Evolutionary conservation across 2,888 invertebrate species (phyloP).

Genomic region (Eremobia ochroleuca): DNA sequence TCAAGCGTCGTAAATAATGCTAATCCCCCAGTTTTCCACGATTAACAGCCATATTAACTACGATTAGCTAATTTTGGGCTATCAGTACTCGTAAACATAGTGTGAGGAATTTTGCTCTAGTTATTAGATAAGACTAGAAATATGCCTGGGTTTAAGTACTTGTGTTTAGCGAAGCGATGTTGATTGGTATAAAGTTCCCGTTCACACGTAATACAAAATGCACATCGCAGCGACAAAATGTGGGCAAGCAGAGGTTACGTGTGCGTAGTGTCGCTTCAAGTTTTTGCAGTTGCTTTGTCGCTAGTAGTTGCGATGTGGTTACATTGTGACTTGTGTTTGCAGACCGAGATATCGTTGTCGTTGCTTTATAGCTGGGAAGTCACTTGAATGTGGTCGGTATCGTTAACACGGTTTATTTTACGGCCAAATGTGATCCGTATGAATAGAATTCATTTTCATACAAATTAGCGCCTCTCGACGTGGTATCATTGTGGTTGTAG

Average conservation of each 20-base stretch:
- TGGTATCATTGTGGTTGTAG: no score
- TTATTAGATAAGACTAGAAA: slow-evolving; percentile 39
- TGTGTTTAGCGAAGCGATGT: slow-evolving; percentile 13
- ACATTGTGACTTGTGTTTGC: background rate
- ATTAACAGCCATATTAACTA: slow-evolving; percentile 59
- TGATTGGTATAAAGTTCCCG: background rate
- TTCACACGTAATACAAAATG: background rate
- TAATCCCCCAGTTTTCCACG: slow-evolving; percentile 60
- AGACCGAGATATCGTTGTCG: background rate
- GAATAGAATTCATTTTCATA: no score
- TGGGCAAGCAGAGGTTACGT: background rate
- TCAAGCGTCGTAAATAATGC: slow-evolving; percentile 56
- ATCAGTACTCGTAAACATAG: slow-evolving; percentile 41
- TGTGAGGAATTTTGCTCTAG: slow-evolving; percentile 25
- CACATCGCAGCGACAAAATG: background rate
- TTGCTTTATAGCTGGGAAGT: background rate
- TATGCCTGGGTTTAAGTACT: slow-evolving; percentile 30
- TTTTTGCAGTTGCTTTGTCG: background rate
- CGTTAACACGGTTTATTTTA: no score
- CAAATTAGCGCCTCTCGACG: no score
- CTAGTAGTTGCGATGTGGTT: background rate
- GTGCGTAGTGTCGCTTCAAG: background rate
- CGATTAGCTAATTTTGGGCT: slow-evolving; percentile 57
- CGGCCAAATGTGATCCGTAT: no score
- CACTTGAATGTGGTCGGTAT: no score